A percentile compares a stretch with the other conserved stretches of the same genome.
phyloP scores from a whole-genome alignment of 92 coral and sea anemone species.

The Hydrozoanthus gracilis region DNA sequence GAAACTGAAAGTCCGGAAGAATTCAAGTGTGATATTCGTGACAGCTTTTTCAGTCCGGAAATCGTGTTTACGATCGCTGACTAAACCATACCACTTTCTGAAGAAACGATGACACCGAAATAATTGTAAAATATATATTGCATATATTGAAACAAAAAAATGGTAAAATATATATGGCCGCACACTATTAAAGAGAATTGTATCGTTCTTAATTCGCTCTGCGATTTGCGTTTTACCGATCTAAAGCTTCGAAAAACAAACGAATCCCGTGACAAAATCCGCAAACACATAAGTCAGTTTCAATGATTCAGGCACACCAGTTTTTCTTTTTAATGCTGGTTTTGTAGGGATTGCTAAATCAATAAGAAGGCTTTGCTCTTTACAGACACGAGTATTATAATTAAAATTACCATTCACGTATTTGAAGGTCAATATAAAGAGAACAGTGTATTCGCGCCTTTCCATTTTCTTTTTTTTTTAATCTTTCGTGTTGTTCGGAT shows the following conservation, averaged over 20 bases:
- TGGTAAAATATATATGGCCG: not conserved
- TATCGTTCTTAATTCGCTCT: too few species aligned
- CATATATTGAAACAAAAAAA: not conserved
- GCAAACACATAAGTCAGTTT: not conserved
- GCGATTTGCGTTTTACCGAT: too few species aligned
- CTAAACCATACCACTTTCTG: not conserved
- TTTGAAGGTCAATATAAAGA: not conserved
- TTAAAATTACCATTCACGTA: not conserved
- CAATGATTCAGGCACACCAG: not conserved
- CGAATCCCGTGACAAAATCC: not conserved
- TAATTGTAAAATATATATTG: too few species aligned
- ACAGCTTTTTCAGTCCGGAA: slow-evolving; percentile 19
- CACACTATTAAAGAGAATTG: too few species aligned
- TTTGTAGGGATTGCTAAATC: not conserved
- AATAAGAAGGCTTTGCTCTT: not conserved
- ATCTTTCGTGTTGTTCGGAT: not conserved
- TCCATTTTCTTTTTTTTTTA: not conserved
- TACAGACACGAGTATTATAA: not conserved
- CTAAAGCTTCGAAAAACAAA: not conserved
- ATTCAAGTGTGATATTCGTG: slow-evolving; percentile 8
- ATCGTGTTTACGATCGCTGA: not conserved
- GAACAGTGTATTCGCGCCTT: not conserved
- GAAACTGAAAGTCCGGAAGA: slow-evolving; percentile 23
- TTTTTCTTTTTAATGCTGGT: not conserved
- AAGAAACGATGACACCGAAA: not conserved